These are phyloP conservation scores for Molossus molossus DNA, from an alignment of 2,797 vertebrate genomes.

Conservation along the genomic window DNA sequence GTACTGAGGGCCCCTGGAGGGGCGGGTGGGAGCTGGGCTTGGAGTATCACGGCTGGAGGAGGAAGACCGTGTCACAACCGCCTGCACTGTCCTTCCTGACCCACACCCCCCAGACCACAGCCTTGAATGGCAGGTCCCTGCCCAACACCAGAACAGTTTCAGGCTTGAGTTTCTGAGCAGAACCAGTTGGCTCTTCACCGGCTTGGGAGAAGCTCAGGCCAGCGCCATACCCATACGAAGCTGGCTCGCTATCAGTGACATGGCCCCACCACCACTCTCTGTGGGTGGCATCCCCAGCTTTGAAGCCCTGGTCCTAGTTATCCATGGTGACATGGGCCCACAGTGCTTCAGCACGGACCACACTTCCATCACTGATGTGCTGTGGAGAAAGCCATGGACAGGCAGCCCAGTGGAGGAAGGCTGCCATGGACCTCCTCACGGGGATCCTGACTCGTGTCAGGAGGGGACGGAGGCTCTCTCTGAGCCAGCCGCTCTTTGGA, in stretches of 20 bases:
- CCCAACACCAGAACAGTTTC: not conserved
- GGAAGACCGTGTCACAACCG: not conserved
- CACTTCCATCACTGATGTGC: conserved; percentile 98
- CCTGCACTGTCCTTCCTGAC: not conserved
- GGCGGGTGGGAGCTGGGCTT: not conserved
- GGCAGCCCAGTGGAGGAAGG: not conserved
- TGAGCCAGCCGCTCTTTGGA: not conserved
- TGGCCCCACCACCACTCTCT: conserved; percentile 99
- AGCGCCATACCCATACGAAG: conserved; percentile 95
- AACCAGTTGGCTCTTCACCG: not conserved
- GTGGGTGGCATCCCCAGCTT: conserved; percentile 96
- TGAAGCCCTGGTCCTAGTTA: conserved; percentile 98
- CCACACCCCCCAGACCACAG: too few relatives aligned
- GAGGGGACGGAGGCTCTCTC: too few relatives aligned
- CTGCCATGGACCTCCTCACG: not conserved
- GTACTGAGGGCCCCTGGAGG: not conserved
- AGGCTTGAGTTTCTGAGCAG: not conserved
- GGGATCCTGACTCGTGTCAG: not conserved
- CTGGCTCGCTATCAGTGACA: conserved; percentile 95
- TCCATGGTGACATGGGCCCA: conserved; percentile 99
- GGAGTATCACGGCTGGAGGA: not conserved
- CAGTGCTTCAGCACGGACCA: conserved; percentile 97
- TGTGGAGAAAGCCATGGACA: conserved; percentile 86
- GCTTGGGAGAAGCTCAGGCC: not conserved
- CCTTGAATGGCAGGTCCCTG: not conserved